phyloP scores from a whole-genome alignment of 1,140 invertebrate species.

The Choristoneura fumiferana region DNA sequence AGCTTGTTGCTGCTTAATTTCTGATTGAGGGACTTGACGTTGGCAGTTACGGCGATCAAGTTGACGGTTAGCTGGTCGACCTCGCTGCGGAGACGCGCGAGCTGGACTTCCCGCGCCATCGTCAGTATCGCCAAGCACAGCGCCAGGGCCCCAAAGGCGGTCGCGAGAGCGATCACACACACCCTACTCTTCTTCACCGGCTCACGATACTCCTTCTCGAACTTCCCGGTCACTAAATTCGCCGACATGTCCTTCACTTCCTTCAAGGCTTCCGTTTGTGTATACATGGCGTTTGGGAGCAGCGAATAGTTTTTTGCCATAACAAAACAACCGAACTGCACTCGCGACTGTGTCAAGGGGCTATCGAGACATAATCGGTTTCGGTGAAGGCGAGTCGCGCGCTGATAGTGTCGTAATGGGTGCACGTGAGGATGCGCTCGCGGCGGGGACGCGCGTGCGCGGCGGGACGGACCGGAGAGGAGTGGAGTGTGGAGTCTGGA shows the following conservation, averaged over 20 bases:
- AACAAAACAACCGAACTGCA: constrained; percentile 47
- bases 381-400: no score
- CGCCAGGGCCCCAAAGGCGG: constrained; percentile 37
- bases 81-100: constrained; percentile 47
- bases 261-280: constrained; percentile 53
- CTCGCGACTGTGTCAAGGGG: constrained; percentile 45
- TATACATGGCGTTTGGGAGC: constrained; percentile 61
- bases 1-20: constrained; percentile 56
- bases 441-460: constrained; percentile 44
- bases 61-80: constrained; percentile 58
- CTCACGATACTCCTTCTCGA: constrained; percentile 57
- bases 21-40: constrained; percentile 52
- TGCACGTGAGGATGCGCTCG: constrained; percentile 43
- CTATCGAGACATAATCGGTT: constrained; percentile 20
- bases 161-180: constrained; percentile 41
- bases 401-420: constrained; percentile 19
- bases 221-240: constrained; percentile 68
- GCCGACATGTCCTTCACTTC: constrained; percentile 63
- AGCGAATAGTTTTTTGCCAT: constrained; percentile 59
- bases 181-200: constrained; percentile 39
- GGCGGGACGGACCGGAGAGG: constrained; percentile 38
- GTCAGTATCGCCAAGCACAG: constrained; percentile 53
- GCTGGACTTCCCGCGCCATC: constrained; percentile 53
- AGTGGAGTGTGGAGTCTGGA: no score
- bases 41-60: constrained; percentile 56